These are phyloP conservation scores for Ptilorrhoa leucosticta DNA, from an alignment of 2,113 vertebrate species.

Conservation along the genomic window DNA sequence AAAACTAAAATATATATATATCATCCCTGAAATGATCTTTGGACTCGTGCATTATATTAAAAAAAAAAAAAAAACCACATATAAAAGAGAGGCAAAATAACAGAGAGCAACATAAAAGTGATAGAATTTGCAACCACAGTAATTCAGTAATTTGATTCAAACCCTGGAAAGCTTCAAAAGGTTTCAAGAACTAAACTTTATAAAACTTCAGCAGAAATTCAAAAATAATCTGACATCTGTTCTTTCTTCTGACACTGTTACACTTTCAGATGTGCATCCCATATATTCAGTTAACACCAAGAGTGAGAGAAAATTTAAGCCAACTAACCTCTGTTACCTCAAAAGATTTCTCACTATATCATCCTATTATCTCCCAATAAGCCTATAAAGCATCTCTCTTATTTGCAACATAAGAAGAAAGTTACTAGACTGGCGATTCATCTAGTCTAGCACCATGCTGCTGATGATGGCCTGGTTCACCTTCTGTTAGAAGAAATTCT, in stretches of 20 bases:
- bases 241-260: slow-evolving; percentile 9
- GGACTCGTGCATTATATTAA: not conserved
- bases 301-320: slow-evolving; percentile 25
- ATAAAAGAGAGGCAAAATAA: not conserved
- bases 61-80: not conserved
- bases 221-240: slow-evolving; percentile 15
- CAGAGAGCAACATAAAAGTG: not conserved
- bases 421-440: not conserved
- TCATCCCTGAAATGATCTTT: not conserved
- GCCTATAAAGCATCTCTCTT: not conserved
- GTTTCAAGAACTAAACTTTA: not conserved
- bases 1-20: not conserved
- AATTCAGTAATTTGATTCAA: slow-evolving; percentile 31
- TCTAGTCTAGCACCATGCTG: not conserved
- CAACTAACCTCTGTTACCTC: not conserved
- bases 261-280: not conserved
- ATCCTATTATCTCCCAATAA: slow-evolving; percentile 34
- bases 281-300: not conserved
- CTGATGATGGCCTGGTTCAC: not conserved
- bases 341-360: slow-evolving; percentile 4
- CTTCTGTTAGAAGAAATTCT: not conserved
- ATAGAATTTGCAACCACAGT: not conserved
- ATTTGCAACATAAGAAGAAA: slow-evolving; percentile 29
- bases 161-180: slow-evolving; percentile 25
- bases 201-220: slow-evolving; percentile 14